Conservation (phyloP, 1,140 invertebrate genomes). For the Rhagoletis pomonella region DNA sequence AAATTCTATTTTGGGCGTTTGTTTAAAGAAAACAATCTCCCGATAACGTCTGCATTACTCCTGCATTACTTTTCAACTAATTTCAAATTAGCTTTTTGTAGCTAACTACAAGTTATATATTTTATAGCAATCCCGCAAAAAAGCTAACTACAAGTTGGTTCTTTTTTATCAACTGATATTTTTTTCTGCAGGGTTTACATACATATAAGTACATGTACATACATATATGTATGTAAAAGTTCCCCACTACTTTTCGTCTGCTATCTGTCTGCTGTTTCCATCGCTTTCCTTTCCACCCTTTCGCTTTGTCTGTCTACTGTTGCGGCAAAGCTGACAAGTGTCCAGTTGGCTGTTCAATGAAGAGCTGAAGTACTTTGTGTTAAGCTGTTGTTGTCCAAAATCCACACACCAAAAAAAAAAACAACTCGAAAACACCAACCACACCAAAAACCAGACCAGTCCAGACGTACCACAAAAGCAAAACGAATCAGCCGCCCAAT, state of each 20-base stretch:
- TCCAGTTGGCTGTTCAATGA: constrained; percentile 33
- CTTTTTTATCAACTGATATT: too few relatives aligned
- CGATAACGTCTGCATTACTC: too few relatives aligned
- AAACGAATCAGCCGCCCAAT: constrained; percentile 35
- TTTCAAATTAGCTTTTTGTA: too few relatives aligned
- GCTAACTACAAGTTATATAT: too few relatives aligned
- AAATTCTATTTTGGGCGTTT: too few relatives aligned
- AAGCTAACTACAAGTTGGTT: too few relatives aligned
- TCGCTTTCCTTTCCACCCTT: neutral
- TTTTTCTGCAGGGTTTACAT: too few relatives aligned
- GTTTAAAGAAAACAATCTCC: too few relatives aligned
- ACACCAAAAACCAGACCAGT: constrained; percentile 22
- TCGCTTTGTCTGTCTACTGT: neutral
- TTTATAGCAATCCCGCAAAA: too few relatives aligned
- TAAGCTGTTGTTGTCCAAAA: constrained; percentile 43
- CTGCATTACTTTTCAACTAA: too few relatives aligned
- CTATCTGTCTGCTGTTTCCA: constrained; percentile 6
- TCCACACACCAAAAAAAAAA: neutral
- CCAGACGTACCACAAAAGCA: constrained; percentile 40
- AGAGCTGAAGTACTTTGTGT: constrained; percentile 11
- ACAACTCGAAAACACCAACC: neutral
- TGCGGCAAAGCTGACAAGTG: constrained; percentile 41
- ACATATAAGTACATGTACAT: neutral
- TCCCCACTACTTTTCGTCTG: constrained; percentile 25
- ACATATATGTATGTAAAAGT: neutral